Conservation (phyloP, 1,140 invertebrate genomes). For the Heliconius eleuchia region DNA sequence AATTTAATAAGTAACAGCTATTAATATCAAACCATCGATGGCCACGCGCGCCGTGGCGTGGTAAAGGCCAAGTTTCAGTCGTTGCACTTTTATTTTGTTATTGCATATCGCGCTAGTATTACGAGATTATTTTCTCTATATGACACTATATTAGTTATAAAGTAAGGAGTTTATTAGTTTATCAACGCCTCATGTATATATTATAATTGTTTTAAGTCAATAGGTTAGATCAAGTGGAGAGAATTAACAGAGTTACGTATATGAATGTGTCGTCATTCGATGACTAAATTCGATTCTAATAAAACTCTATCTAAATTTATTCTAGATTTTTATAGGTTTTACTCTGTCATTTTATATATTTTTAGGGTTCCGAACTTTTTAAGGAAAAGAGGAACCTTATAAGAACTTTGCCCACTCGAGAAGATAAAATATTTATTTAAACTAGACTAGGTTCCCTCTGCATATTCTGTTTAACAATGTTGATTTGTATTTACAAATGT, state of each 20-base stretch:
- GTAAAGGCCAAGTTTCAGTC: conserved; percentile 29
- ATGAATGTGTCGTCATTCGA: not conserved
- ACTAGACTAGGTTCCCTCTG: too few relatives aligned
- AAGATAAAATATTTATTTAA: too few relatives aligned
- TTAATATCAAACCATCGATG: not conserved
- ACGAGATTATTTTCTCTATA: conserved; percentile 15
- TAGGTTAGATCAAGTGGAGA: conserved; percentile 25
- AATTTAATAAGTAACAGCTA: too few relatives aligned
- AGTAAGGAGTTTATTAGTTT: not conserved
- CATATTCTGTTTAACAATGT: too few relatives aligned
- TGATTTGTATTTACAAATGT: too few relatives aligned
- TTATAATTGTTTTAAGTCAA: conserved; percentile 32
- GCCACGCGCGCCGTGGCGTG: not conserved
- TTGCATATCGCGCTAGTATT: conserved; percentile 8
- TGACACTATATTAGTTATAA: not conserved
- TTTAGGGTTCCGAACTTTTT: too few relatives aligned
- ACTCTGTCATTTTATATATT: too few relatives aligned
- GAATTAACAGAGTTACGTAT: not conserved
- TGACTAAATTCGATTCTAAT: not conserved
- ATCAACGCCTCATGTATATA: conserved; percentile 22
- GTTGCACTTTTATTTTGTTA: conserved; percentile 35
- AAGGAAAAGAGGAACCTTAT: too few relatives aligned
- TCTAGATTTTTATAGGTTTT: too few relatives aligned
- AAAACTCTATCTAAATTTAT: too few relatives aligned
- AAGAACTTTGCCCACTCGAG: too few relatives aligned